phyloP scores from a whole-genome alignment of 1,140 invertebrate genomes.

The Drosophila varians region DNA sequence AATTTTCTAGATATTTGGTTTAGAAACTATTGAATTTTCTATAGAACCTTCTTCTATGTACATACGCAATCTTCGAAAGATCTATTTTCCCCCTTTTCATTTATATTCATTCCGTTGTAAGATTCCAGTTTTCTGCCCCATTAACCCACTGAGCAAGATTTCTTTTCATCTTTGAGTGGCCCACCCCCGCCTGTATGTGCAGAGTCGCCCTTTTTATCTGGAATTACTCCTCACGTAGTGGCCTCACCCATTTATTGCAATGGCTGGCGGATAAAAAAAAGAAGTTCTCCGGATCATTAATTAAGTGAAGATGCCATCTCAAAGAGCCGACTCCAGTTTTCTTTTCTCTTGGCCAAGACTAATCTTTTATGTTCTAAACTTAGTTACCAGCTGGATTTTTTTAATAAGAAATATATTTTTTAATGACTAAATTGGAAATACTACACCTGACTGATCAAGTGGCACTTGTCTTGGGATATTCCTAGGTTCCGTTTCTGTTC shows the following conservation, averaged over 20 bases:
- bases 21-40: no score
- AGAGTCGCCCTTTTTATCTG: conserved; percentile 6
- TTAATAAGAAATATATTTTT: neutral
- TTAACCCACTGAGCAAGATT: conserved; percentile 63
- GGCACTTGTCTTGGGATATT: conserved; percentile 28
- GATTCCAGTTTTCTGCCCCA: conserved; percentile 46
- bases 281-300: conserved; percentile 63
- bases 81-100: no score
- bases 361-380: neutral
- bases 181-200: conserved; percentile 41
- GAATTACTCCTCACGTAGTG: conserved; percentile 41
- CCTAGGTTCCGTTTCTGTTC: neutral
- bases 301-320: conserved; percentile 75
- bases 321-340: conserved; percentile 60
- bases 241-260: conserved; percentile 55
- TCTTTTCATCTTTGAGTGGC: conserved; percentile 8
- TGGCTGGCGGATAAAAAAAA: conserved; percentile 25
- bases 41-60: no score
- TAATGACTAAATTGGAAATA: neutral
- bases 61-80: no score
- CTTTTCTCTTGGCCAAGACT: conserved; percentile 9
- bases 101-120: neutral
- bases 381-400: neutral
- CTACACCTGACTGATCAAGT: conserved; percentile 15
- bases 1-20: no score